phyloP scores from a whole-genome alignment of 2,888 invertebrate species.

The Helicoverpa assulta region DNA sequence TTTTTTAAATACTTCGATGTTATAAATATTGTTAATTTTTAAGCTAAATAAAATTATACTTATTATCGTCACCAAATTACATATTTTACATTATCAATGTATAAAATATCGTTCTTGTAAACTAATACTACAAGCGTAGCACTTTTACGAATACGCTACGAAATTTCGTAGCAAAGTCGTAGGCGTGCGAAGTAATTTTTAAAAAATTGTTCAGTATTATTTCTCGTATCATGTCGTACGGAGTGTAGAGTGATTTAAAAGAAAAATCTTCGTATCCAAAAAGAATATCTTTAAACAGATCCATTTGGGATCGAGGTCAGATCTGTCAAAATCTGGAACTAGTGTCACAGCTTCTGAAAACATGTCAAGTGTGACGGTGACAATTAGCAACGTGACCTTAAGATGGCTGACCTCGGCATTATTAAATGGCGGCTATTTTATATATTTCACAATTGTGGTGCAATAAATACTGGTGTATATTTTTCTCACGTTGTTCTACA shows the following conservation, averaged over 20 bases:
- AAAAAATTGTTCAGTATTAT: not conserved
- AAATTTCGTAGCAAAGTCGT: not conserved
- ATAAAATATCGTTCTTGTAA: not conserved
- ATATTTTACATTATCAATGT: not conserved
- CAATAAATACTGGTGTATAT: slow-evolving; percentile 28
- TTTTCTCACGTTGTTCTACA: slow-evolving; percentile 15
- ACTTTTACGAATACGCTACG: not conserved
- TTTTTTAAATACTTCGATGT: no score
- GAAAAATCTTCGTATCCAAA: not conserved
- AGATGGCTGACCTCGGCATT: slow-evolving; percentile 34
- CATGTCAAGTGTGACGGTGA: slow-evolving; percentile 40
- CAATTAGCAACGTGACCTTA: slow-evolving; percentile 47
- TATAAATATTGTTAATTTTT: no score
- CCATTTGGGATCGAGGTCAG: slow-evolving; percentile 46
- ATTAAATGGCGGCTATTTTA: slow-evolving; percentile 17
- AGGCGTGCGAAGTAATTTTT: not conserved
- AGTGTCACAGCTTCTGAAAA: slow-evolving; percentile 44
- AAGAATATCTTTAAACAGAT: slow-evolving; percentile 7
- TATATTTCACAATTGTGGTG: slow-evolving; percentile 55
- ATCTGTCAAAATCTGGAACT: slow-evolving; percentile 39
- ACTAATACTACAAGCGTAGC: not conserved
- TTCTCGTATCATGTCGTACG: not conserved
- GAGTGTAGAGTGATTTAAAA: not conserved
- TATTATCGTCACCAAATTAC: not conserved
- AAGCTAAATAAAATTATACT: no score